Evolutionary conservation across 2,888 invertebrate species (phyloP).

Genomic region (Platypus cylindrus): DNA sequence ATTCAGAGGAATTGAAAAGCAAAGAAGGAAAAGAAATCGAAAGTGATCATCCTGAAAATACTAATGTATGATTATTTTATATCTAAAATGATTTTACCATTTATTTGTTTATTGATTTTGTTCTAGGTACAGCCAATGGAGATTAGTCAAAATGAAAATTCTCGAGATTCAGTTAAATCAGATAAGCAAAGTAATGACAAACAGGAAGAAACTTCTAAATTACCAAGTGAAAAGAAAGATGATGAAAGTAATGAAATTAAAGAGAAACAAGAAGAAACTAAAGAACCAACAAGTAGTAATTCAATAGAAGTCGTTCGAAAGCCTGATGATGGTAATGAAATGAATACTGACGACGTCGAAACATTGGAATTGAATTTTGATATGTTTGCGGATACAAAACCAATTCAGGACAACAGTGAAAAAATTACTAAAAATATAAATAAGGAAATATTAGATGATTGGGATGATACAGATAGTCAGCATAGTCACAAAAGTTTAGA

Average conservation of each 20-base stretch:
- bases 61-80: no score
- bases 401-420: conserved; percentile 4
- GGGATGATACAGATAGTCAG: conserved; percentile 36
- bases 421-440: conserved; percentile 15
- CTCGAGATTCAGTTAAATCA: conserved; percentile 1
- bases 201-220: no score
- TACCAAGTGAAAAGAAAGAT: conserved; percentile 2
- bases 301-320: conserved; percentile 1
- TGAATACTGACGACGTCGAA: conserved; percentile 7
- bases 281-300: not conserved
- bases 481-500: conserved; percentile 28
- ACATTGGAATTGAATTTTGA: not conserved
- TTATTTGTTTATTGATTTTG: no score
- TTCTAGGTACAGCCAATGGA: no score
- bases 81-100: no score
- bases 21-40: no score
- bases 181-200: conserved; percentile 1
- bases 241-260: conserved; percentile 6
- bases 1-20: no score
- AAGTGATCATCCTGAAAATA: no score
- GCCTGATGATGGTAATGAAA: not conserved
- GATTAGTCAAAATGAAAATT: no score
- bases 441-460: conserved; percentile 32
- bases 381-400: not conserved
- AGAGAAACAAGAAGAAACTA: conserved; percentile 3